Percentiles rank a stretch among this genome's conserved stretches.
These are phyloP conservation scores for Noctua fimbriata DNA, from an alignment of 2,888 invertebrate species.

Conservation along the genomic window DNA sequence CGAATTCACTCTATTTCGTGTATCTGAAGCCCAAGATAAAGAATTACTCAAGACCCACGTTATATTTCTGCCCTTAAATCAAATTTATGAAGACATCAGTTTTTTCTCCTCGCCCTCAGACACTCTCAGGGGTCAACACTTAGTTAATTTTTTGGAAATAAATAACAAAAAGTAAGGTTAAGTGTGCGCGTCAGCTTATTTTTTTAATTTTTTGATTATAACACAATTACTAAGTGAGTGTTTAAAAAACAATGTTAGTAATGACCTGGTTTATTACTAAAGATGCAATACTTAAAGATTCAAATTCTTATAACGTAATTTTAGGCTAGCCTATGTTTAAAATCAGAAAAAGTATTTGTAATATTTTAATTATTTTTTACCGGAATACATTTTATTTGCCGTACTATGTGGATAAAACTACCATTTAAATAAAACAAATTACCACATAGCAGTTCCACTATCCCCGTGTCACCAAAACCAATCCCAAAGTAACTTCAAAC, in stretches of 20 bases:
- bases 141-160: conserved; percentile 68
- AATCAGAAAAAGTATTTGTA: background rate
- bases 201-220: background rate
- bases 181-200: conserved; percentile 3
- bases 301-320: background rate
- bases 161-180: conserved; percentile 51
- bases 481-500: background rate
- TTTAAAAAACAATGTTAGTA: background rate
- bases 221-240: background rate
- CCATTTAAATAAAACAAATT: background rate
- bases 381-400: background rate
- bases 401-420: background rate
- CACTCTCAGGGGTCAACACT: conserved; percentile 62
- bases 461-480: background rate
- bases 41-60: conserved; percentile 60
- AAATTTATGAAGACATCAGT: conserved; percentile 69
- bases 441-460: background rate
- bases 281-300: background rate
- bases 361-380: background rate
- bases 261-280: background rate
- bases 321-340: background rate
- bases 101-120: conserved; percentile 62
- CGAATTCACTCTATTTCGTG: conserved; percentile 52
- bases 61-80: conserved; percentile 68
- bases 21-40: conserved; percentile 57